phyloP scores from a whole-genome alignment of 1,140 invertebrate genomes.

The Asbolus verrucosus region DNA sequence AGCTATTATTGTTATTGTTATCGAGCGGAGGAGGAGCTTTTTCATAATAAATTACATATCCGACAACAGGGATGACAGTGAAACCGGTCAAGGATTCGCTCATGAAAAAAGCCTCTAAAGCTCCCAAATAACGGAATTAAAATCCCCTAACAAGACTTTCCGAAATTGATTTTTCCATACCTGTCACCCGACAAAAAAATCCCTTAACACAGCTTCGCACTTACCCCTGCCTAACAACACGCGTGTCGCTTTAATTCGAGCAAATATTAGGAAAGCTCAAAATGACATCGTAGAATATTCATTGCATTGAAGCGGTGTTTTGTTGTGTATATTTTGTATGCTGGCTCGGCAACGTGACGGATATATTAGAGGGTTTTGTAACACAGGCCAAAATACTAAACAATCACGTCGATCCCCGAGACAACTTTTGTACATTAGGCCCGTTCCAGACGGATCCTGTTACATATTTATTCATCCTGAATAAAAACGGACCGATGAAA shows the following conservation, averaged over 20 bases:
- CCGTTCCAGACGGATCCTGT: not conserved
- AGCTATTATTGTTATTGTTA: slow-evolving; percentile 17
- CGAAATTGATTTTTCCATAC: not conserved
- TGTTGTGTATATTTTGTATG: slow-evolving; percentile 6
- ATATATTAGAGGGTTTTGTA: not conserved
- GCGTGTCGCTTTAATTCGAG: not conserved
- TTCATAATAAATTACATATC: slow-evolving; percentile 25
- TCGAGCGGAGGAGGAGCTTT: slow-evolving; percentile 18
- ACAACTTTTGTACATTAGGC: slow-evolving; percentile 16
- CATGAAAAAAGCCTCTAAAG: slow-evolving; percentile 1
- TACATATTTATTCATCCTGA: slow-evolving; percentile 22
- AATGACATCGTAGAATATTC: slow-evolving; percentile 2
- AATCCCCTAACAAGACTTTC: not conserved
- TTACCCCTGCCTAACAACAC: not conserved
- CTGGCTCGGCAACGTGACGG: not conserved
- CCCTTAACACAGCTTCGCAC: slow-evolving; percentile 9
- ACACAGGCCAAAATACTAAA: not conserved
- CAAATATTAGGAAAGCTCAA: slow-evolving; percentile 11
- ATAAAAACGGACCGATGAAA: no score
- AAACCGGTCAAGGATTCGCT: slow-evolving; percentile 31
- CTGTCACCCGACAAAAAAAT: slow-evolving; percentile 13
- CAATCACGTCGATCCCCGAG: not conserved
- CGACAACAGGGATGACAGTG: slow-evolving; percentile 22
- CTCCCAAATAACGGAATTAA: slow-evolving; percentile 13
- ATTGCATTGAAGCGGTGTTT: not conserved